Percentiles rank a stretch among this genome's conserved stretches.
Evolutionary conservation across 2,113 vertebrate genomes (phyloP).

Genomic region (Erythrolamprus reginae): DNA sequence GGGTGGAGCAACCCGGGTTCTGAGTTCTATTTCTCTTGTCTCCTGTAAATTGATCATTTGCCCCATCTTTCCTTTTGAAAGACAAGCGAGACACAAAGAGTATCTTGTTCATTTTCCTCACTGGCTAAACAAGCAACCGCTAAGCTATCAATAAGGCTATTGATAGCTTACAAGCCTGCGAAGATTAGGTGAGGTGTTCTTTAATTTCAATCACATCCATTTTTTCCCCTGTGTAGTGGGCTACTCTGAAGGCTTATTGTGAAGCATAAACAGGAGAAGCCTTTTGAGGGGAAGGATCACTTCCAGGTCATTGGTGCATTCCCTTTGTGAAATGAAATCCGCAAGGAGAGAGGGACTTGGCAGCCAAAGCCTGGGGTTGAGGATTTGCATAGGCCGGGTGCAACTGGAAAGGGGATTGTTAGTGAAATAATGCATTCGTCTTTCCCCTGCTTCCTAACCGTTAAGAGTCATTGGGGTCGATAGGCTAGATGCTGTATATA

Average conservation of each 20-base stretch:
- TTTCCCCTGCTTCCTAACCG: not conserved
- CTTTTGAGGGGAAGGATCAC: conserved; percentile 28
- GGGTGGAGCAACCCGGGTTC: conserved; percentile 41
- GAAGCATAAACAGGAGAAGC: conserved; percentile 40
- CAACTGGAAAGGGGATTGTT: not conserved
- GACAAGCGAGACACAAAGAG: conserved; percentile 27
- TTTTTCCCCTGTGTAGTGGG: conserved; percentile 25
- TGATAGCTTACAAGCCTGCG: conserved; percentile 12
- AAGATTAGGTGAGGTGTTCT: conserved; percentile 14
- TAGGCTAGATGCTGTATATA: not conserved
- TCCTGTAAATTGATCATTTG: conserved; percentile 52
- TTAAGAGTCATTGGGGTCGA: not conserved
- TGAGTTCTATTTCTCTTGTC: conserved; percentile 55
- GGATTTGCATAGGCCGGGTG: not conserved
- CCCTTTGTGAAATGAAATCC: not conserved
- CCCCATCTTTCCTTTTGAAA: conserved; percentile 42
- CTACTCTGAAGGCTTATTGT: conserved; percentile 21
- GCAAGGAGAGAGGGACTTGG: not conserved
- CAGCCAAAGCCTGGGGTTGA: not conserved
- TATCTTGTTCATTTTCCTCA: conserved; percentile 21
- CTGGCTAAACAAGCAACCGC: not conserved
- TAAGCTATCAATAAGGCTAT: conserved; percentile 12
- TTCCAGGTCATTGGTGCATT: conserved; percentile 25
- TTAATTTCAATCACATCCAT: conserved; percentile 29
- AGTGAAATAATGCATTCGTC: not conserved